Conservation (phyloP, 2,797 vertebrate species). For the Channallabes apus region DNA sequence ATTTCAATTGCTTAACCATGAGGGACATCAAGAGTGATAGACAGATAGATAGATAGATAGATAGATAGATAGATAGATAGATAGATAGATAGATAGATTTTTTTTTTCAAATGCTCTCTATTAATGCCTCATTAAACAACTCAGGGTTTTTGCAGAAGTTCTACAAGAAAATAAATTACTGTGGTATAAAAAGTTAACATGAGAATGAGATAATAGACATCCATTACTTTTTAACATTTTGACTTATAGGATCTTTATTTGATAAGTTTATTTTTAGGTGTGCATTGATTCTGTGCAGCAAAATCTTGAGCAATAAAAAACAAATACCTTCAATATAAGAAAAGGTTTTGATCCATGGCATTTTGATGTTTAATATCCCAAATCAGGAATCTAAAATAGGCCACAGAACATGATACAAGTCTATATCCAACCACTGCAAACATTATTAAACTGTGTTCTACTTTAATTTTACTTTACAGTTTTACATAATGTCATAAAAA, state of each 20-base stretch:
- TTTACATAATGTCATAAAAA: not conserved
- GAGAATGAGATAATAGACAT: not conserved
- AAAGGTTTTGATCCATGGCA: conserved; percentile 8
- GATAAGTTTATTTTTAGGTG: conserved; percentile 10
- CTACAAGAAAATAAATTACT: not conserved
- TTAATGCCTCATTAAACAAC: not conserved
- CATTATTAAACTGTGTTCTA: not conserved
- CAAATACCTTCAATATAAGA: not conserved
- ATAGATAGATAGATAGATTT: conserved; percentile 11
- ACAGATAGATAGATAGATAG: not conserved
- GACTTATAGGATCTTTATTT: not conserved
- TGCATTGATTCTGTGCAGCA: conserved; percentile 7
- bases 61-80: conserved; percentile 10
- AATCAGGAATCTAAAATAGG: not conserved
- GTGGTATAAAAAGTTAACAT: not conserved
- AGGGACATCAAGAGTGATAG: not conserved
- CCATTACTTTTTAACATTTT: not conserved
- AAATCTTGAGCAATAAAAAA: conserved; percentile 25
- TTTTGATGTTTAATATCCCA: not conserved
- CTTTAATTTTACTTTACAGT: not conserved
- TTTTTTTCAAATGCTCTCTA: not conserved
- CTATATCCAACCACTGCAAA: not conserved
- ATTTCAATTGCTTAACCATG: not conserved
- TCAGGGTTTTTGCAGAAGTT: not conserved
- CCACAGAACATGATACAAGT: not conserved